These are phyloP conservation scores for Buphagus erythrorhynchus DNA, from an alignment of 2,797 vertebrate genomes.

Conservation along the genomic window DNA sequence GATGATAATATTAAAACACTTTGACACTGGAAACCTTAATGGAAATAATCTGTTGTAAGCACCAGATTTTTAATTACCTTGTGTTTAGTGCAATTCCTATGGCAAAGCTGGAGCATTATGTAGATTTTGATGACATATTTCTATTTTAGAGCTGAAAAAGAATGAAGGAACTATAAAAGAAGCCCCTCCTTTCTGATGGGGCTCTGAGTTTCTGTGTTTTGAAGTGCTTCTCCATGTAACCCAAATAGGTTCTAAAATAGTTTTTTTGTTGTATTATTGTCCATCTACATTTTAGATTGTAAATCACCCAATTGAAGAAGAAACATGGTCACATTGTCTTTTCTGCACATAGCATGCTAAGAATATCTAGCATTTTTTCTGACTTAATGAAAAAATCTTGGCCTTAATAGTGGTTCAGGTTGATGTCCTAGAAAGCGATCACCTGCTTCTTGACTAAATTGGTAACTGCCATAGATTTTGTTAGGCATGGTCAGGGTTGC, in stretches of 20 bases:
- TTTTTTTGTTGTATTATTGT: background rate
- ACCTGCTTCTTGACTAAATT: background rate
- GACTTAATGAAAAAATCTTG: background rate
- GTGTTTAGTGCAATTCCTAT: background rate
- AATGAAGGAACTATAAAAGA: background rate
- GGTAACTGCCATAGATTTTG: background rate
- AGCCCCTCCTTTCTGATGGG: background rate
- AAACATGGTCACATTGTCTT: background rate
- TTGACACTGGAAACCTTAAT: background rate
- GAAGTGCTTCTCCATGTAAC: background rate
- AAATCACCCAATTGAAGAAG: fast-evolving
- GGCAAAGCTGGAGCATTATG: background rate
- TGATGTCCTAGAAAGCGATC: background rate
- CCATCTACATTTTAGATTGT: background rate
- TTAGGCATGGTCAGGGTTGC: background rate
- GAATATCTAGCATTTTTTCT: background rate
- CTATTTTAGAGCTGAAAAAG: background rate
- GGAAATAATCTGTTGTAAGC: background rate
- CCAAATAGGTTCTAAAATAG: background rate
- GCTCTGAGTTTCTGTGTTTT: background rate
- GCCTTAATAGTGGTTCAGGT: background rate
- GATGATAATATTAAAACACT: background rate
- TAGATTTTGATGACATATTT: background rate
- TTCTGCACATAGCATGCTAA: background rate
- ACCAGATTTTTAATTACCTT: background rate